Evolutionary conservation across 2,113 vertebrate species (phyloP).

Genomic region (Dermatemys mawii): DNA sequence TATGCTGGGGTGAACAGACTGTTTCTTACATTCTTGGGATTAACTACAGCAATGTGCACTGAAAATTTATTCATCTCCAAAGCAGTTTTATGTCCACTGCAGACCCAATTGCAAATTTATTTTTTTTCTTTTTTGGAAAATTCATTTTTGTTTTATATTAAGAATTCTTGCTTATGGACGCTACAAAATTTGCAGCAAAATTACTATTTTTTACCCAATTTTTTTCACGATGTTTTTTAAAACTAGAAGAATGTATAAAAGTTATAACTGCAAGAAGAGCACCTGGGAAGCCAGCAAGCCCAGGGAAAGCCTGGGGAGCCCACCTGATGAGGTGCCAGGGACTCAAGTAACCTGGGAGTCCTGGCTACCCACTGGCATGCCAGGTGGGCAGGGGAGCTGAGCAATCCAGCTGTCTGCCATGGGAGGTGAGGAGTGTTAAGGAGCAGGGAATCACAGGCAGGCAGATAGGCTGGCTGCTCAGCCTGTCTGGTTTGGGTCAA

Average conservation of each 20-base stretch:
- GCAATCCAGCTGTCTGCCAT: fast-evolving
- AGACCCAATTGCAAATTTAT: not conserved
- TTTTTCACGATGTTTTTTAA: not conserved
- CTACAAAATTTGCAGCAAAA: not conserved
- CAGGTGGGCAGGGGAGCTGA: not conserved
- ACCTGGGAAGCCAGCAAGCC: not conserved
- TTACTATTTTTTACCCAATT: not conserved
- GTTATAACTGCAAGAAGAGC: not conserved
- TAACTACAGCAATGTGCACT: not conserved
- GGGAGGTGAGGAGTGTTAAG: not conserved
- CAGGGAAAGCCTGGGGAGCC: not conserved
- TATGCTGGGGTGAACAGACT: not conserved
- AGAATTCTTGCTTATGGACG: not conserved
- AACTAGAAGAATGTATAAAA: not conserved
- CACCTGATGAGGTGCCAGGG: not conserved
- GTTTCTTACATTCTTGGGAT: not conserved
- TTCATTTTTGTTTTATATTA: not conserved
- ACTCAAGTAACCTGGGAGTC: too few species aligned
- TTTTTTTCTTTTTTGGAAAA: not conserved
- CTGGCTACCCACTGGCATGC: not conserved
- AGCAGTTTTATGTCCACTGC: not conserved
- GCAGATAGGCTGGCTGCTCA: not conserved
- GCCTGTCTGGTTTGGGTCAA: too few species aligned
- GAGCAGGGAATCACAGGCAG: not conserved
- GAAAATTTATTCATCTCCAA: not conserved